A percentile compares a stretch with the other conserved stretches of the same genome.
phyloP scores from a whole-genome alignment of 2,888 invertebrate genomes.

The Caenorhabditis sp. region DNA sequence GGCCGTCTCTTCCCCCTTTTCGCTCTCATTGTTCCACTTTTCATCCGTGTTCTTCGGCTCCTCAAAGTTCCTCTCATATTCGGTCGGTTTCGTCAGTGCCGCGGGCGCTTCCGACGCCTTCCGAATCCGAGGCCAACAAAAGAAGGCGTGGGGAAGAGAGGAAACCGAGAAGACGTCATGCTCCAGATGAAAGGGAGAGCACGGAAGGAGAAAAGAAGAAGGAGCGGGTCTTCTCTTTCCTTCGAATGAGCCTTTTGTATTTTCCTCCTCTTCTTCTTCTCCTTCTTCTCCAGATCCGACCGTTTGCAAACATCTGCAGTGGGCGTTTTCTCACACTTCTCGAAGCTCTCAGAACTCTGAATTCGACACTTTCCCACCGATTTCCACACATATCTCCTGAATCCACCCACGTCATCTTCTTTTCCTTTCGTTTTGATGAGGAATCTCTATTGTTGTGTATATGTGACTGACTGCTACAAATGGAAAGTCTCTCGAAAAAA shows the following conservation, averaged over 20 bases:
- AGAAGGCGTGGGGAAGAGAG: constrained; percentile 42
- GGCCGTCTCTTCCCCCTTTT: too few species aligned
- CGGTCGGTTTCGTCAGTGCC: constrained; percentile 9
- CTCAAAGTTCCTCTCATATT: constrained; percentile 1
- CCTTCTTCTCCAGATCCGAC: neutral
- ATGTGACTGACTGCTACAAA: too few species aligned
- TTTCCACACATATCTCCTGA: neutral
- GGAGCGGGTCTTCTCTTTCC: neutral
- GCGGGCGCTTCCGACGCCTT: constrained; percentile 23
- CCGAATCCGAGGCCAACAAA: constrained; percentile 25
- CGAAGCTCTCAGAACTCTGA: constrained; percentile 9
- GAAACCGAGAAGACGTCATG: constrained; percentile 38
- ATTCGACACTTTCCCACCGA: constrained; percentile 19
- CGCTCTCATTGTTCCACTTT: neutral
- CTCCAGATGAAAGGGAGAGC: too few species aligned
- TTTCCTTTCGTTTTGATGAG: neutral
- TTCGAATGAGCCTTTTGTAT: neutral
- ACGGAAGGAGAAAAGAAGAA: constrained; percentile 13
- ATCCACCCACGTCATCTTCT: constrained; percentile 12
- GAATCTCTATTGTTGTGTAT: too few species aligned
- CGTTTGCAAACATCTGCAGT: constrained; percentile 12
- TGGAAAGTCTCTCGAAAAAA: too few species aligned
- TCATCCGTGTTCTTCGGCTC: neutral
- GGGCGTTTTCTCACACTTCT: constrained; percentile 20
- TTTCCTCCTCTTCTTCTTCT: neutral